Conservation (phyloP, 1,140 invertebrate genomes). For the Apis cerana region DNA sequence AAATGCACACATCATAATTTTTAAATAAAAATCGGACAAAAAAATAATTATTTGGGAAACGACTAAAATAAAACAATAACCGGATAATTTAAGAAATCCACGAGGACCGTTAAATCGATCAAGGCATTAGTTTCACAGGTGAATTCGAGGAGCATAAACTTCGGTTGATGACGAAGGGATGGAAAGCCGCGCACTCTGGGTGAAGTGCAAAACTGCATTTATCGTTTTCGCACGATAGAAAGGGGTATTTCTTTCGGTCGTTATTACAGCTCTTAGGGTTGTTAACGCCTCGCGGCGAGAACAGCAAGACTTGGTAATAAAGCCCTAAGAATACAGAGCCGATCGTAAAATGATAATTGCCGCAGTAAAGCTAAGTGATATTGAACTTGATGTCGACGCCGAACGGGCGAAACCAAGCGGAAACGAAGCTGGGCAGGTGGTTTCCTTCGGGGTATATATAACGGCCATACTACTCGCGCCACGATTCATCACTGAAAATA, state of each 20-base stretch:
- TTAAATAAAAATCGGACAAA: too few species aligned
- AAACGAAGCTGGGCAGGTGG: slow-evolving; percentile 69
- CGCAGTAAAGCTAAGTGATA: slow-evolving; percentile 80
- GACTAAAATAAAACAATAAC: neutral
- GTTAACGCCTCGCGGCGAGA: slow-evolving; percentile 75
- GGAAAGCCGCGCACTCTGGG: slow-evolving; percentile 30
- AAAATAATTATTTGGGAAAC: neutral
- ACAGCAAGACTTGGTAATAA: slow-evolving; percentile 73
- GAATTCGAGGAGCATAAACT: slow-evolving; percentile 12
- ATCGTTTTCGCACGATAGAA: slow-evolving; percentile 67
- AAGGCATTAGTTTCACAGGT: slow-evolving; percentile 16
- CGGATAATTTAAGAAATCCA: slow-evolving; percentile 13
- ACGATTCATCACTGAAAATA: neutral
- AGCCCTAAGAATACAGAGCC: slow-evolving; percentile 78
- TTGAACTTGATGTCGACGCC: slow-evolving; percentile 78
- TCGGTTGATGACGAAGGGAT: neutral
- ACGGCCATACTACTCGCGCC: neutral
- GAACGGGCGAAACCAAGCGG: slow-evolving; percentile 63
- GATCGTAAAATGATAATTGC: slow-evolving; percentile 81
- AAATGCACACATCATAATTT: too few species aligned
- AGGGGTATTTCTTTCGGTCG: slow-evolving; percentile 72
- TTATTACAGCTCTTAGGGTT: slow-evolving; percentile 73
- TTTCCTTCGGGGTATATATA: slow-evolving; percentile 55
- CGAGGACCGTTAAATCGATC: neutral
- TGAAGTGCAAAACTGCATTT: slow-evolving; percentile 75